Percentiles rank a stretch among this genome's conserved stretches.
Conservation (phyloP, 92 coral and sea anemone genomes). For the Epizoanthus scotinus region DNA sequence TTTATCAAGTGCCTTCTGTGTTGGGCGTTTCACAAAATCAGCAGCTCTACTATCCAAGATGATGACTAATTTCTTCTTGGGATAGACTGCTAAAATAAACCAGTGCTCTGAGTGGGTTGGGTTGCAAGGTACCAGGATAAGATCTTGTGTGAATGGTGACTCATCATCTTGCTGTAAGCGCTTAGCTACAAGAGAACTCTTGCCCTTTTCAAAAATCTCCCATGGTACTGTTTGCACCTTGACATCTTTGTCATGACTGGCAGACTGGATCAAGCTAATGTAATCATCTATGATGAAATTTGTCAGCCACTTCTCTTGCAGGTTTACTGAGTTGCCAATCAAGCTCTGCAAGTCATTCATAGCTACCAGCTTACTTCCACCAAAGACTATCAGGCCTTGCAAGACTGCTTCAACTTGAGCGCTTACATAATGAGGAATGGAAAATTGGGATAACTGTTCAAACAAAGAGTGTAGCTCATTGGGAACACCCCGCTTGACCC, state of each 20-base stretch:
- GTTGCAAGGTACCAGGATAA: constrained; percentile 61
- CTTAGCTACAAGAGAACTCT: constrained; percentile 25
- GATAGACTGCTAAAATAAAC: constrained; percentile 59
- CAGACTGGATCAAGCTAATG: constrained; percentile 48
- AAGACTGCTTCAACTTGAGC: constrained; percentile 52
- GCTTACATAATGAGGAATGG: constrained; percentile 39
- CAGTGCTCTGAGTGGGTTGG: constrained; percentile 64
- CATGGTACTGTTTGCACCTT: constrained; percentile 43
- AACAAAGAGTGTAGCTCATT: constrained; percentile 26
- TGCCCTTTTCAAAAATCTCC: constrained; percentile 65
- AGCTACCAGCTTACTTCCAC: constrained; percentile 38
- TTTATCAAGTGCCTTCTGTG: constrained; percentile 41
- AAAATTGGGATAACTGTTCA: constrained; percentile 29
- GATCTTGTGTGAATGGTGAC: constrained; percentile 38
- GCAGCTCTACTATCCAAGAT: constrained; percentile 63
- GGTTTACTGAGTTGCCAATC: constrained; percentile 25
- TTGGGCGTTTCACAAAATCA: constrained; percentile 59
- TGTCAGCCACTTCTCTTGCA: constrained; percentile 45
- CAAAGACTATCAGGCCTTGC: constrained; percentile 45
- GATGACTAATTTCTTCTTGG: constrained; percentile 44
- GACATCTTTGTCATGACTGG: constrained; percentile 21
- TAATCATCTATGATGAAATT: constrained; percentile 64
- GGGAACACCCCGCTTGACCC: constrained; percentile 46
- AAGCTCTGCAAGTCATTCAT: constrained; percentile 42
- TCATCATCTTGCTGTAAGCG: constrained; percentile 25